Evolutionary conservation across 2,113 vertebrate genomes (phyloP).

Genomic region (Brachyhypopomus gauderio): DNA sequence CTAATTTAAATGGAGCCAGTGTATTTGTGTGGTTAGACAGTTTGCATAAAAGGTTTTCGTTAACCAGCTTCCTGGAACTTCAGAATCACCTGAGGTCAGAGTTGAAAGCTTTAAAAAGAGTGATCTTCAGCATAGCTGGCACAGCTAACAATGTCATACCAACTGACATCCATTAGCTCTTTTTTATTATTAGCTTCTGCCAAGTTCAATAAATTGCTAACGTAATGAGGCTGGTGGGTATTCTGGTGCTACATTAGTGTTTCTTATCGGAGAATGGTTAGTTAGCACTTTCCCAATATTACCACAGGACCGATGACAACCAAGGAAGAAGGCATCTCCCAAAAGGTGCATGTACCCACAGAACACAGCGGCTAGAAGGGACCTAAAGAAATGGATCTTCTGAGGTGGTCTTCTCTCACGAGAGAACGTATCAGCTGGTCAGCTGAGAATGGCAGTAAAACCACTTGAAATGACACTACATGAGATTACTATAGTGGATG

Average conservation of each 20-base stretch:
- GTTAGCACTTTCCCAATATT: too few species aligned
- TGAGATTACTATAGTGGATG: background rate
- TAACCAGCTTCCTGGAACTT: too few species aligned
- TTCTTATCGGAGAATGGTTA: too few species aligned
- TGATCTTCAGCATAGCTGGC: background rate
- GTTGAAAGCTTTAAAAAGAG: background rate
- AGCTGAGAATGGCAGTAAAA: background rate
- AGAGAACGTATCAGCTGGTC: background rate
- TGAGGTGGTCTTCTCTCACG: background rate
- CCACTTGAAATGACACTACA: background rate
- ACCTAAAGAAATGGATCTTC: background rate
- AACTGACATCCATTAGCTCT: background rate
- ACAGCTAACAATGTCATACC: background rate
- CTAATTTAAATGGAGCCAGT: too few species aligned
- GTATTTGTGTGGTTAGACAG: too few species aligned
- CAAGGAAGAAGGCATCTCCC: background rate
- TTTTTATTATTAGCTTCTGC: background rate
- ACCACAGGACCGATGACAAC: too few species aligned
- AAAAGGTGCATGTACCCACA: background rate
- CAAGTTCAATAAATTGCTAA: too few species aligned
- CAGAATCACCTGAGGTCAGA: constrained; percentile 18
- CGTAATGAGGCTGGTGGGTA: too few species aligned
- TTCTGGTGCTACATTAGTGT: too few species aligned
- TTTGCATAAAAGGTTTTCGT: too few species aligned
- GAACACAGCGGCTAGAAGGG: background rate